phyloP scores from a whole-genome alignment of 2,113 vertebrate species.

The Petrocephalus zakoni region DNA sequence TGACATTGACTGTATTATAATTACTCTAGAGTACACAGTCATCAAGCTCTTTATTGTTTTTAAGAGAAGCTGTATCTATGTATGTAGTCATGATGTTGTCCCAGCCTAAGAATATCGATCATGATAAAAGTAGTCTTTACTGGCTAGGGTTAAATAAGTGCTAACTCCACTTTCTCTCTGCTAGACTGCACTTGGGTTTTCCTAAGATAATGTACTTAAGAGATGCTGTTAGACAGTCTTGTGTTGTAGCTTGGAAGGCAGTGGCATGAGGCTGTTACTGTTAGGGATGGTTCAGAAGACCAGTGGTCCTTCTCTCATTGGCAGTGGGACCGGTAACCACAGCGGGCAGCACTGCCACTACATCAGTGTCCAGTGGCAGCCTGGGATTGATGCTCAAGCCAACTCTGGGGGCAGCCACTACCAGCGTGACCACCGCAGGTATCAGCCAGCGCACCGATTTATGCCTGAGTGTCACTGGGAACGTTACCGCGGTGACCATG shows the following conservation, averaged over 20 bases:
- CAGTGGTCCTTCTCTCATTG: neutral
- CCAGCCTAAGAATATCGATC: neutral
- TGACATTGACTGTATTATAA: neutral
- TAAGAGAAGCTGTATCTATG: neutral
- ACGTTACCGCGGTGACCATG: neutral
- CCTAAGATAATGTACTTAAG: neutral
- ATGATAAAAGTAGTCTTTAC: neutral
- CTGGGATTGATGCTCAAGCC: conserved; percentile 58
- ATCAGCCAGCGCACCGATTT: neutral
- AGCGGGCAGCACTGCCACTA: conserved; percentile 30
- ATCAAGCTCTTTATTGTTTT: neutral
- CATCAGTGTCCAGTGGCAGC: conserved; percentile 37
- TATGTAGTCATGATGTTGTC: neutral
- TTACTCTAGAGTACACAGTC: neutral
- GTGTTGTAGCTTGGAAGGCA: neutral
- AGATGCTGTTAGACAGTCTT: neutral
- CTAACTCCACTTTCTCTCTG: neutral
- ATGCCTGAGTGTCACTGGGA: neutral
- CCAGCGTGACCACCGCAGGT: conserved; percentile 22
- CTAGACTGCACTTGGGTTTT: neutral
- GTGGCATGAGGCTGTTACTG: neutral
- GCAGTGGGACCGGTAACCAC: conserved; percentile 39
- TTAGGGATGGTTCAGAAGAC: neutral
- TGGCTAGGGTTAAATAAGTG: neutral
- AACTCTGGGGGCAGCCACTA: conserved; percentile 45